A percentile compares a stretch with the other conserved stretches of the same genome.
Evolutionary conservation across 2,797 vertebrate species (phyloP).

Genomic region (Amblyraja radiata): DNA sequence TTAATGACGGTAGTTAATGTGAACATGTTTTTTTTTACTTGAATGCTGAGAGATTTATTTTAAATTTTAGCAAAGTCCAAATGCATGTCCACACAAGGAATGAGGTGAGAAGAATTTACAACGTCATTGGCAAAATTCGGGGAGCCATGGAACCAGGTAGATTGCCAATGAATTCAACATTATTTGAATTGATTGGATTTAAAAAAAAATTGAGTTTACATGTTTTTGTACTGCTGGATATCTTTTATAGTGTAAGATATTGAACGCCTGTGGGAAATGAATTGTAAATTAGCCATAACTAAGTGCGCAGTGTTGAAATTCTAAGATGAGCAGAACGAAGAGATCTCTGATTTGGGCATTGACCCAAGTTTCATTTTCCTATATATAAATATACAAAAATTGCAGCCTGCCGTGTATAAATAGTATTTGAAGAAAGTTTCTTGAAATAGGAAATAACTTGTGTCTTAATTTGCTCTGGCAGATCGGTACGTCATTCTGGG

Average conservation of each 20-base stretch:
- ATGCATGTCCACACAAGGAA: conserved; percentile 77
- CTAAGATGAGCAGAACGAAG: not conserved
- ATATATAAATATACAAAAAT: not conserved
- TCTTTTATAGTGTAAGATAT: not conserved
- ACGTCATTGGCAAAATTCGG: conserved; percentile 81
- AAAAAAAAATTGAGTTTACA: not conserved
- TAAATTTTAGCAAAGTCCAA: conserved; percentile 68
- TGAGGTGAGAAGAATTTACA: conserved; percentile 82
- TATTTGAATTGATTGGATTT: not conserved
- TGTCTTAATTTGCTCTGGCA: conserved; percentile 42
- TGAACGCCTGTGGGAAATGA: not conserved
- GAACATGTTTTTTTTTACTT: not conserved
- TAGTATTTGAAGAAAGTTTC: not conserved
- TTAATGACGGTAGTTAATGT: not conserved
- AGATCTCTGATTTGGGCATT: not conserved
- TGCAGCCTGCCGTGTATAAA: not conserved
- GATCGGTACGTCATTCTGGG: conserved; percentile 75
- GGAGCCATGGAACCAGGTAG: conserved; percentile 84
- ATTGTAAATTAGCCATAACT: not conserved
- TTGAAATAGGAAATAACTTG: not conserved
- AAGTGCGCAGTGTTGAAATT: not conserved
- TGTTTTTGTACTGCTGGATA: not conserved
- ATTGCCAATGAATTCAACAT: not conserved
- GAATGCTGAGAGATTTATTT: conserved; percentile 27
- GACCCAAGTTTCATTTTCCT: not conserved